These are phyloP conservation scores for Melanostigma gelatinosum DNA, from an alignment of 2,113 vertebrate species.

Conservation along the genomic window DNA sequence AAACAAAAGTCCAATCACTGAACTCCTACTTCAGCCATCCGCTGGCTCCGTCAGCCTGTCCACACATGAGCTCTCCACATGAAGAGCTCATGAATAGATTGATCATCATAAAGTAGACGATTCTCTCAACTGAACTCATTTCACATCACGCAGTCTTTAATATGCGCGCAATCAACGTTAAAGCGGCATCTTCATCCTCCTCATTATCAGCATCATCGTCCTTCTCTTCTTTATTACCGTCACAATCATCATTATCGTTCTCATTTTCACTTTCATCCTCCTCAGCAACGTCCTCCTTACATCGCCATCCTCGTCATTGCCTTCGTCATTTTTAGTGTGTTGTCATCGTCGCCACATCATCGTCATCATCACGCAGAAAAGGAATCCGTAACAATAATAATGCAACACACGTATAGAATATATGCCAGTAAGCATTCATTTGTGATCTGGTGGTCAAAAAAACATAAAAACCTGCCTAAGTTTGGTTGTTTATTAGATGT, in stretches of 20 bases:
- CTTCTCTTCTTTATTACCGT: neutral
- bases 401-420: neutral
- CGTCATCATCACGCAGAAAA: neutral
- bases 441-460: neutral
- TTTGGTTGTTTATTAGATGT: neutral
- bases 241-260: neutral
- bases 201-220: neutral
- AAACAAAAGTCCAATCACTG: constrained; percentile 47
- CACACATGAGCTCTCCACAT: constrained; percentile 50
- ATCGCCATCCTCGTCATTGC: neutral
- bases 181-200: neutral
- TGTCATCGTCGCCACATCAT: neutral
- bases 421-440: neutral
- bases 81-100: constrained; percentile 62
- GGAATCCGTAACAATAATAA: neutral
- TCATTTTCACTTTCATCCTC: neutral
- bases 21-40: constrained; percentile 44
- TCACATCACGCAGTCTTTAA: neutral
- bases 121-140: constrained; percentile 1
- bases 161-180: neutral
- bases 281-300: neutral
- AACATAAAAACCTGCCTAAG: neutral
- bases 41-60: constrained; percentile 15
- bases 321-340: neutral
- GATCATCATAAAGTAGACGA: constrained; percentile 50